A percentile compares a stretch with the other conserved stretches of the same genome.
Evolutionary conservation across 2,888 invertebrate species (phyloP).

Genomic region (Caenorhabditis virilis): DNA sequence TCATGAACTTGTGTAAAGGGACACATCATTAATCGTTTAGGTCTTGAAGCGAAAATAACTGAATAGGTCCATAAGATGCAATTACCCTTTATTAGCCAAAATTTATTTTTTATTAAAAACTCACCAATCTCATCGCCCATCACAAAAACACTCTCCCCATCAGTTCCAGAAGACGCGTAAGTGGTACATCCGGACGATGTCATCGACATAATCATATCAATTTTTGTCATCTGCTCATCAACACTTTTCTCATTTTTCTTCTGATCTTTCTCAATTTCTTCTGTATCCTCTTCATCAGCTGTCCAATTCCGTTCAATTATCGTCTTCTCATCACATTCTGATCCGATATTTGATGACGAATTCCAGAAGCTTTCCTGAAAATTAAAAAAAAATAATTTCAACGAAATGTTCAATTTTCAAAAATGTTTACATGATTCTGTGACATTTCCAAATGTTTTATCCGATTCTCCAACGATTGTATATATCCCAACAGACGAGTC

Average conservation of each 20-base stretch:
- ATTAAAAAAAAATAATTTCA: no score
- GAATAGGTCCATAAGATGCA: no score
- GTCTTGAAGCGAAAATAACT: no score
- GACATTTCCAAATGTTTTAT: conserved; percentile 74
- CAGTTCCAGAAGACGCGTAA: conserved; percentile 53
- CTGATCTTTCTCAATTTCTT: no score
- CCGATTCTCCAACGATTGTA: conserved; percentile 84
- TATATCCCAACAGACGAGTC: conserved; percentile 79
- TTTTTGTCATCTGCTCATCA: conserved; percentile 3
- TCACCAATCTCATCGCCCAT: conserved; percentile 52
- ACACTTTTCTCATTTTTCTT: conserved; percentile 6
- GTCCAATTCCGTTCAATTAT: conserved; percentile 46
- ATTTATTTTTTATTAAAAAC: conserved; percentile 3
- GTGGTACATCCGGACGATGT: conserved; percentile 57
- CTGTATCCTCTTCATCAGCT: conserved; percentile 17
- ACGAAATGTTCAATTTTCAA: not conserved
- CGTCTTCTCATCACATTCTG: conserved; percentile 50
- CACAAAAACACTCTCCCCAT: conserved; percentile 53
- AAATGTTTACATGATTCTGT: conserved; percentile 31
- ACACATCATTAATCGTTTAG: no score
- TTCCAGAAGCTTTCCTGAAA: conserved; percentile 48
- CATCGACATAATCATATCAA: conserved; percentile 28
- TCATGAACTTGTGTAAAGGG: no score
- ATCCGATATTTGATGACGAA: conserved; percentile 35
- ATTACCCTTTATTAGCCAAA: no score